A percentile compares a stretch with the other conserved stretches of the same genome.
These are phyloP conservation scores for Drosophila busckii DNA, from an alignment of 1,140 invertebrate species.

Conservation along the genomic window DNA sequence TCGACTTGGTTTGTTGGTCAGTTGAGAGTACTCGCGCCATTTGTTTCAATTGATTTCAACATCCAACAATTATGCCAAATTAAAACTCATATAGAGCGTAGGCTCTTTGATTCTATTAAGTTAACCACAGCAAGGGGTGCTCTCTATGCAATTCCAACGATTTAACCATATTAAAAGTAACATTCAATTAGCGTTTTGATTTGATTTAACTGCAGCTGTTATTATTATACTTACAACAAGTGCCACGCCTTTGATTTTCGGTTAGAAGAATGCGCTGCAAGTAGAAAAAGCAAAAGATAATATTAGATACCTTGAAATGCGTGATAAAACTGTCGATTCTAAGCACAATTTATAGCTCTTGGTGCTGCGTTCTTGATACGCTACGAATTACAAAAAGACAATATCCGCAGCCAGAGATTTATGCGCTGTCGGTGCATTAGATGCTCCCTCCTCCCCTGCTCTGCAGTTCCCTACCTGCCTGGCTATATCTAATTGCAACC, in stretches of 20 bases:
- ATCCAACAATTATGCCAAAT: constrained; percentile 64
- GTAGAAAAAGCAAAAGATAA: not conserved
- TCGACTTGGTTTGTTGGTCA: constrained; percentile 41
- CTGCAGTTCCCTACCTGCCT: constrained; percentile 36
- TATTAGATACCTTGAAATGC: not conserved
- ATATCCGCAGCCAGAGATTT: constrained; percentile 7
- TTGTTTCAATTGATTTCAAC: constrained; percentile 69
- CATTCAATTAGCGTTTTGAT: constrained; percentile 67
- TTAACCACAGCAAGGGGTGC: constrained; percentile 42
- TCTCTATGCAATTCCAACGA: constrained; percentile 33
- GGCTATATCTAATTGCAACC: constrained; percentile 57
- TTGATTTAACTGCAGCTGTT: constrained; percentile 21
- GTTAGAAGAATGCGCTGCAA: not conserved
- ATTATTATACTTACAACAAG: constrained; percentile 19
- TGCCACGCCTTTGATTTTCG: not conserved
- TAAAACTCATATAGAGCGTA: constrained; percentile 58
- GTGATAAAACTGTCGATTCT: constrained; percentile 67
- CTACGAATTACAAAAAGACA: constrained; percentile 8
- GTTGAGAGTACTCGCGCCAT: constrained; percentile 65
- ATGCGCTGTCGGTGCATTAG: not conserved
- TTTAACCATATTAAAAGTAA: constrained; percentile 55
- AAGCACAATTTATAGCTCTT: constrained; percentile 66
- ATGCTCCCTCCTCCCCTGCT: not conserved
- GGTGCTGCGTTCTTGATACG: constrained; percentile 52
- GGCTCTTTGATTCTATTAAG: constrained; percentile 74